These are phyloP conservation scores for Metellina segmentata DNA, from an alignment of 2,888 invertebrate species.

Conservation along the genomic window DNA sequence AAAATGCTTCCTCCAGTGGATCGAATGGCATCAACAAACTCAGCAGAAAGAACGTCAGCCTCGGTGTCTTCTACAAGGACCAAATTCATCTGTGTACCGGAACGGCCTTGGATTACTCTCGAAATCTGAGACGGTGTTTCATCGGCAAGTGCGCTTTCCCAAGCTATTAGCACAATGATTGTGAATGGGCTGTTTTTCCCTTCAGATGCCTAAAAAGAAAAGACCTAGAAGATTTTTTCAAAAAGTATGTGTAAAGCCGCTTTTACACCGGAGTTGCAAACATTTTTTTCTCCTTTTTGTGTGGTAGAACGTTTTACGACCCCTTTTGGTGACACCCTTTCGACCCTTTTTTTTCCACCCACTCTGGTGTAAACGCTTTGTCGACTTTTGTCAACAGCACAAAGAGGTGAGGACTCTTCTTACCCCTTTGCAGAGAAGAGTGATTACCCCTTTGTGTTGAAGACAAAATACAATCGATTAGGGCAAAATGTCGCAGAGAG, in stretches of 20 bases:
- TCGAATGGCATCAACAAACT: constrained; percentile 42
- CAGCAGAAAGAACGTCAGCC: neutral
- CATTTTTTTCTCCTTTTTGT: no score
- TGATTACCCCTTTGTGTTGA: no score
- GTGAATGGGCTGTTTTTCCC: neutral
- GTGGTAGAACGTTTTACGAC: no score
- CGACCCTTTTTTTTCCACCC: no score
- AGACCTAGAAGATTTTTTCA: neutral
- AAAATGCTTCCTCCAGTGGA: constrained; percentile 29
- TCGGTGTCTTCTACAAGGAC: constrained; percentile 50
- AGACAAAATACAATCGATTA: no score
- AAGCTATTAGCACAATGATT: constrained; percentile 32
- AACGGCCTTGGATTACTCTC: neutral
- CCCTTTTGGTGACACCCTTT: no score
- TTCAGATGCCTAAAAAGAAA: constrained; percentile 33
- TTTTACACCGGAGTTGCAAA: no score
- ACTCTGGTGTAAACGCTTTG: no score
- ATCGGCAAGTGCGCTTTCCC: constrained; percentile 30
- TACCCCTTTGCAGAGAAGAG: no score
- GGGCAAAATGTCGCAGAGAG: no score
- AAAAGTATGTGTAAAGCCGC: neutral
- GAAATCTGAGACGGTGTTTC: constrained; percentile 10
- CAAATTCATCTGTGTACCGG: constrained; percentile 13
- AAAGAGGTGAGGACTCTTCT: no score
- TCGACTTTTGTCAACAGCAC: no score